A percentile compares a stretch with the other conserved stretches of the same genome.
Conservation (phyloP, 2,797 vertebrate genomes). For the Diglossa cyanea region DNA sequence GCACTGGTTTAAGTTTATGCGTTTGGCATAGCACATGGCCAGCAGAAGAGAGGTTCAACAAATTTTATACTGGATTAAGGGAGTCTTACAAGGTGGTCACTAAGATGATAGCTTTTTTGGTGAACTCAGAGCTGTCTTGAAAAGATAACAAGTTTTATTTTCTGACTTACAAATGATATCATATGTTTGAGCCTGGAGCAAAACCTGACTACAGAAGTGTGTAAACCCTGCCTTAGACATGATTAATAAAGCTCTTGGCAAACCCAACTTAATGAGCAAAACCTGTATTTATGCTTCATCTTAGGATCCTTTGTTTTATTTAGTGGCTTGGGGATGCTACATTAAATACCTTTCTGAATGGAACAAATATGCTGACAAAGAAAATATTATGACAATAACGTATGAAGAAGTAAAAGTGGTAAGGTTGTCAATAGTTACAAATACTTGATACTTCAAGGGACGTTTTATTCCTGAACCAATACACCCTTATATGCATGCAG, state of each 20-base stretch:
- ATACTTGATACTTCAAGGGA: background rate
- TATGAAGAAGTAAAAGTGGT: slow-evolving; percentile 87
- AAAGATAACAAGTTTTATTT: too few relatives aligned
- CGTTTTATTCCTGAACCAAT: background rate
- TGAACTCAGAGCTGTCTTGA: background rate
- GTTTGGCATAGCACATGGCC: fast-evolving
- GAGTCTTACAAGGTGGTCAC: background rate
- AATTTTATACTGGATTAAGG: background rate
- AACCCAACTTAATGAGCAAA: background rate
- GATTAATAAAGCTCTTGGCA: background rate
- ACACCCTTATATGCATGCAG: background rate
- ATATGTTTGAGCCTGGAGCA: background rate
- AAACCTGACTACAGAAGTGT: too few relatives aligned
- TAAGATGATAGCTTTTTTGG: background rate
- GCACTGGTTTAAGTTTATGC: background rate
- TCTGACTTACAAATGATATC: background rate
- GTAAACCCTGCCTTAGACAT: too few relatives aligned
- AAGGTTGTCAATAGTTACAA: background rate
- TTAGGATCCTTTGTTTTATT: background rate
- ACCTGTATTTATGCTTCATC: background rate
- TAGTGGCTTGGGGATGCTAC: slow-evolving; percentile 86
- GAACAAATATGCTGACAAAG: slow-evolving; percentile 79
- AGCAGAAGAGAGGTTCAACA: background rate
- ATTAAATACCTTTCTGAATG: slow-evolving; percentile 81
- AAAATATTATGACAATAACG: slow-evolving; percentile 81